Evolutionary conservation across 2,797 vertebrate species (phyloP).

Genomic region (Micropoecilia bifurca): DNA sequence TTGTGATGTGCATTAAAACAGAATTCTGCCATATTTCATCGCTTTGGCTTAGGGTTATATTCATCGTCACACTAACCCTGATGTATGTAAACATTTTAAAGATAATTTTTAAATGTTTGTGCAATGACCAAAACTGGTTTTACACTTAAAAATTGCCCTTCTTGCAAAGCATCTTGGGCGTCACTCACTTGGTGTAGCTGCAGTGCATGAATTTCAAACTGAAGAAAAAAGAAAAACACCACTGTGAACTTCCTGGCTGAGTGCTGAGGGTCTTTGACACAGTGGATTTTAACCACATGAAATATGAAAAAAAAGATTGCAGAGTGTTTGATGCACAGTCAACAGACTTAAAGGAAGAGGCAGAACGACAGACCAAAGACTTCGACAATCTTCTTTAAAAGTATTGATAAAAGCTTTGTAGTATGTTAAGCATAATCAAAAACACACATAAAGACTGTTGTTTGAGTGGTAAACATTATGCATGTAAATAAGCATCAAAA

Average conservation of each 20-base stretch:
- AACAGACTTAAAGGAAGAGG: slow-evolving; percentile 9
- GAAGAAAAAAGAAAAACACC: slow-evolving; percentile 12
- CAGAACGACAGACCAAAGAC: background rate
- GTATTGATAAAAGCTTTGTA: background rate
- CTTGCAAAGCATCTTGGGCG: background rate
- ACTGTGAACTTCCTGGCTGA: slow-evolving; percentile 31
- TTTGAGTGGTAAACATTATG: background rate
- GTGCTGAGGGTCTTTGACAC: background rate
- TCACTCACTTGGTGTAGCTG: background rate
- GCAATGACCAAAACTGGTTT: background rate
- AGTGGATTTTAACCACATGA: slow-evolving; percentile 6
- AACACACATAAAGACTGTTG: background rate
- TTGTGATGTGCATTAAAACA: background rate
- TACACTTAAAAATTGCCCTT: background rate
- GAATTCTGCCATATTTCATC: background rate
- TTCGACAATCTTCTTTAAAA: background rate
- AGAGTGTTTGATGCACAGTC: background rate
- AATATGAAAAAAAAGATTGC: background rate
- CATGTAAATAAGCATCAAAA: background rate
- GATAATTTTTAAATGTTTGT: background rate
- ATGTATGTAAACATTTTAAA: background rate
- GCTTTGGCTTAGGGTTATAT: background rate
- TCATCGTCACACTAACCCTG: background rate
- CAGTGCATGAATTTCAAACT: slow-evolving; percentile 11
- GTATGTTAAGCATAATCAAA: background rate